Conservation (phyloP, 2,797 vertebrate species). For the Phoeniculus purpureus region DNA sequence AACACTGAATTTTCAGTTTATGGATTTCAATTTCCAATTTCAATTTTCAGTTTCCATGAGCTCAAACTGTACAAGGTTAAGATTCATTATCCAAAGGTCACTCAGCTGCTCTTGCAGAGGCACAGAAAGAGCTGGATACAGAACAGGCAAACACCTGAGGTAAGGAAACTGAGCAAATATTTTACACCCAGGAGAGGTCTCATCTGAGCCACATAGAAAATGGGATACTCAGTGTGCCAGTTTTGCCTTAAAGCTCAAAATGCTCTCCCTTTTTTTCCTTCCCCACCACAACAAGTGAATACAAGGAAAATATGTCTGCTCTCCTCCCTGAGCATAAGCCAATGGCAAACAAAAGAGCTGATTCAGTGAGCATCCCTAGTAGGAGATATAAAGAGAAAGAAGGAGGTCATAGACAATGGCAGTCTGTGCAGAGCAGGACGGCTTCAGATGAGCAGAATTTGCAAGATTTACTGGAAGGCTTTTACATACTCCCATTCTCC, state of each 20-base stretch:
- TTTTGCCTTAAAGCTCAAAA: neutral
- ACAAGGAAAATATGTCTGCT: neutral
- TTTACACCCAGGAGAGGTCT: neutral
- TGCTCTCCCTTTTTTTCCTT: neutral
- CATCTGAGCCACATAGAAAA: neutral
- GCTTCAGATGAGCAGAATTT: neutral
- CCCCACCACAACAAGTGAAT: neutral
- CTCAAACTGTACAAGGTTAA: neutral
- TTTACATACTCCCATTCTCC: neutral
- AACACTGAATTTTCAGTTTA: slow-evolving; percentile 1
- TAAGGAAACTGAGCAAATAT: neutral
- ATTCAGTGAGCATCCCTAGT: neutral
- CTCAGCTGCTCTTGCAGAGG: neutral
- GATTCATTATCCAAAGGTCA: neutral
- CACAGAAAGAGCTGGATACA: neutral
- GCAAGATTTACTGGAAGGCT: slow-evolving; percentile 26
- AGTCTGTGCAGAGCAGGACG: neutral
- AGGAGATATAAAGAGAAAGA: slow-evolving; percentile 2
- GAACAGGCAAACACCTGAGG: neutral
- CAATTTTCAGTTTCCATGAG: neutral
- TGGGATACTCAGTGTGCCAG: neutral
- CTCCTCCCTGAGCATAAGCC: neutral
- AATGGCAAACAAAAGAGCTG: slow-evolving; percentile 12
- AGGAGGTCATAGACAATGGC: neutral
- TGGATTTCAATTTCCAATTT: neutral